Evolutionary conservation across 2,113 vertebrate species (phyloP).

Genomic region (Scatophagus argus): DNA sequence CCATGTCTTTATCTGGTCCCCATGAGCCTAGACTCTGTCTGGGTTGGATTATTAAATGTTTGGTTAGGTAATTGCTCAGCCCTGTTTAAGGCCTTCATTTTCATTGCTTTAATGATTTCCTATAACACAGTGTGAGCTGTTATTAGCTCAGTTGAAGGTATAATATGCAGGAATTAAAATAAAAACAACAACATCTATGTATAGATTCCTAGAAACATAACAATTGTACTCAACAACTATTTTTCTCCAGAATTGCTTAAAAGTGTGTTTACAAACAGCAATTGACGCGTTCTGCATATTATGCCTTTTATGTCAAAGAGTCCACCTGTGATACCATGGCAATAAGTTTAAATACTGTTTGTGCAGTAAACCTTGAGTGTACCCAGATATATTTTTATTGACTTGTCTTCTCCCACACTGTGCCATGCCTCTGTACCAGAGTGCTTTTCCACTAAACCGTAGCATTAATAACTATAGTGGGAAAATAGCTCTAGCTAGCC

Average conservation of each 20-base stretch:
- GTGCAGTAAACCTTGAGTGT: constrained; percentile 19
- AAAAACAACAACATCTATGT: too few relatives aligned
- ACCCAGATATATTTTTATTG: constrained; percentile 14
- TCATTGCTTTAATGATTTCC: constrained; percentile 50
- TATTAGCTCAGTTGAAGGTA: not conserved
- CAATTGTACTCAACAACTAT: too few relatives aligned
- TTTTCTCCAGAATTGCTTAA: too few relatives aligned
- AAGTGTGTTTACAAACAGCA: too few relatives aligned
- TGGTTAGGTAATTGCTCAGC: constrained; percentile 27
- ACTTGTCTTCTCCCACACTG: constrained; percentile 17
- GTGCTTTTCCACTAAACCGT: constrained; percentile 49
- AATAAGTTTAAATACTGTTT: not conserved
- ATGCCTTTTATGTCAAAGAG: constrained; percentile 1
- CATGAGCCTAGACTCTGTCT: not conserved
- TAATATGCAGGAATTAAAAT: too few relatives aligned
- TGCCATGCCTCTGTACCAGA: not conserved
- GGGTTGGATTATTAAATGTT: constrained; percentile 46
- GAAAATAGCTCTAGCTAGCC: constrained; percentile 12
- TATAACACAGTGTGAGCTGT: constrained; percentile 10
- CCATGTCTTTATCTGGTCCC: not conserved
- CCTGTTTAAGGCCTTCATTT: constrained; percentile 26
- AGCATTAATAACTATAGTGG: constrained; percentile 9
- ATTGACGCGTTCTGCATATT: too few relatives aligned
- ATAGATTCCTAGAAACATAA: too few relatives aligned
- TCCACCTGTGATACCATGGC: not conserved